A percentile compares a stretch with the other conserved stretches of the same genome.
Conservation (phyloP, 2,888 invertebrate genomes). For the Macroteleia sp. region DNA sequence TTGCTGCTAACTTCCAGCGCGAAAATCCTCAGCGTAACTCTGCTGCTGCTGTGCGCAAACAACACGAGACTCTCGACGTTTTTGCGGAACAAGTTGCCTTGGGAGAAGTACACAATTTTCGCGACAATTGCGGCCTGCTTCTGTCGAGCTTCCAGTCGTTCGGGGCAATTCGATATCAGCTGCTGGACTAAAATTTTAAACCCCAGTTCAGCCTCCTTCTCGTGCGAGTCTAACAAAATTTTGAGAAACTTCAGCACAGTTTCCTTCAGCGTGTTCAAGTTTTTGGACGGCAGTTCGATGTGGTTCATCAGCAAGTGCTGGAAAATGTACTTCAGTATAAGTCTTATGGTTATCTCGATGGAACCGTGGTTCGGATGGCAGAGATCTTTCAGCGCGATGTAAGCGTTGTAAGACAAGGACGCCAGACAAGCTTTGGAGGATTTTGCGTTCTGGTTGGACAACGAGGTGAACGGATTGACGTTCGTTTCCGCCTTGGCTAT, state of each 20-base stretch:
- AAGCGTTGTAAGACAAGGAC: slow-evolving; percentile 80
- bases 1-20: too few species aligned
- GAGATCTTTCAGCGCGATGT: slow-evolving; percentile 78
- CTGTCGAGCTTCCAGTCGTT: too few species aligned
- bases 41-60: too few species aligned
- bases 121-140: too few species aligned
- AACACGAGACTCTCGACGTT: too few species aligned
- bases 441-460: slow-evolving; percentile 53
- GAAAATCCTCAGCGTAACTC: too few species aligned
- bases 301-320: slow-evolving; percentile 78
- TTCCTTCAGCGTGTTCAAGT: slow-evolving; percentile 71
- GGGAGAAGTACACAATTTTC: too few species aligned
- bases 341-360: slow-evolving; percentile 76
- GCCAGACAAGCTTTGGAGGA: slow-evolving; percentile 63
- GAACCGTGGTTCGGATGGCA: slow-evolving; percentile 84
- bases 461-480: slow-evolving; percentile 65
- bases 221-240: slow-evolving; percentile 66
- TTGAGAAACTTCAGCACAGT: slow-evolving; percentile 74
- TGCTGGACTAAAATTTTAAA: too few species aligned
- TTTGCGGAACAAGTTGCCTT: too few species aligned
- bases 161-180: too few species aligned
- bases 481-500: slow-evolving; percentile 77
- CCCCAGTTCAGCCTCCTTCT: slow-evolving; percentile 66
- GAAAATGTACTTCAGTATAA: slow-evolving; percentile 83
- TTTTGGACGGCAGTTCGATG: slow-evolving; percentile 68